Conservation (phyloP, 2,797 vertebrate genomes). For the Moxostoma hubbsi region DNA sequence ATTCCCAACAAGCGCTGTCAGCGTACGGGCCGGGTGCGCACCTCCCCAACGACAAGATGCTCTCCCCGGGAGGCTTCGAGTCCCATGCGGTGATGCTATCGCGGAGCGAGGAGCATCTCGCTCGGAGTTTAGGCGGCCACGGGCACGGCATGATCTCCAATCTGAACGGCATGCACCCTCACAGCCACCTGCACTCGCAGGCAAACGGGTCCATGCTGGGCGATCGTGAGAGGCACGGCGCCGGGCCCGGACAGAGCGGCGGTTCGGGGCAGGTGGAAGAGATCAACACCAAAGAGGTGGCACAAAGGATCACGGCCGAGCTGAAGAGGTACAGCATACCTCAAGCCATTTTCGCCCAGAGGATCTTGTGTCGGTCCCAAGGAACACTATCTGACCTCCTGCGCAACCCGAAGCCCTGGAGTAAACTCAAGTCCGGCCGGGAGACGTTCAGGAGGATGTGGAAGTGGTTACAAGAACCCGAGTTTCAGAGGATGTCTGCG, state of each 20-base stretch:
- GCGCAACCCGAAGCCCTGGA: constrained; percentile 97
- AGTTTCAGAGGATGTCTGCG: constrained; percentile 97
- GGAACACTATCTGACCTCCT: constrained; percentile 97
- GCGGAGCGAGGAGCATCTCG: constrained; percentile 89
- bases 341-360: constrained; percentile 96
- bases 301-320: constrained; percentile 96
- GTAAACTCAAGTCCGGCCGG: constrained; percentile 97
- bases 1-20: constrained; percentile 87
- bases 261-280: constrained; percentile 89
- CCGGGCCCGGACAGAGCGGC: constrained; percentile 75
- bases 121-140: constrained; percentile 86
- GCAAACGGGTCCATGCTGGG: constrained; percentile 84
- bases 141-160: constrained; percentile 88
- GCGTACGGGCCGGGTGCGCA: constrained; percentile 88
- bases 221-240: constrained; percentile 85
- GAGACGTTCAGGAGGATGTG: constrained; percentile 99
- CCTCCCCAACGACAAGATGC: constrained; percentile 90
- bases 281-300: constrained; percentile 98
- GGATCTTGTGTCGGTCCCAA: constrained; percentile 96
- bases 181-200: constrained; percentile 84
- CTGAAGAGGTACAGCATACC: constrained; percentile 98
- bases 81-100: constrained; percentile 93
- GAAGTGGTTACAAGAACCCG: constrained; percentile 98
- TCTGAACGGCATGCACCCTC: constrained; percentile 88
- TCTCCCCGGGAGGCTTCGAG: constrained; percentile 90